phyloP scores from a whole-genome alignment of 2,888 invertebrate genomes.

The Oxytorus armatus region DNA sequence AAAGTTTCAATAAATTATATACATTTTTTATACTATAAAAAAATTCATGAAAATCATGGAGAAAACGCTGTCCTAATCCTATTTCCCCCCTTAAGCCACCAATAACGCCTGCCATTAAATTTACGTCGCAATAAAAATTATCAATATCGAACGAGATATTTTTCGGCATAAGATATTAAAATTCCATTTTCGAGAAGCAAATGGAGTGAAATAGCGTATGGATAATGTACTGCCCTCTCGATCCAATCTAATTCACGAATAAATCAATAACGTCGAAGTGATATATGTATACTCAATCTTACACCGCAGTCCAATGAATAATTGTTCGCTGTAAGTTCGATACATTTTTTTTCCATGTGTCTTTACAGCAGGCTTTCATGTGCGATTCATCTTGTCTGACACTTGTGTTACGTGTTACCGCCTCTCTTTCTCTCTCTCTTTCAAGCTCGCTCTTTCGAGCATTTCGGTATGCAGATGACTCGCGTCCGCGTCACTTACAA shows the following conservation, averaged over 20 bases:
- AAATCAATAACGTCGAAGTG: too few relatives aligned
- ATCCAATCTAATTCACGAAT: too few relatives aligned
- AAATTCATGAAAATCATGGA: too few relatives aligned
- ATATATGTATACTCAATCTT: not conserved
- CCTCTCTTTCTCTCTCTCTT: constrained; percentile 26
- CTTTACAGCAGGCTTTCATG: not conserved
- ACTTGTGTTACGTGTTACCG: not conserved
- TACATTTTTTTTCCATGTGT: too few relatives aligned
- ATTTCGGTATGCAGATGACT: constrained; percentile 73
- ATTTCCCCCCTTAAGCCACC: too few relatives aligned
- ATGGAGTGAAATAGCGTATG: not conserved
- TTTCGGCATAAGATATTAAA: constrained; percentile 1
- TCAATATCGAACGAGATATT: too few relatives aligned
- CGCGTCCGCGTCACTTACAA: constrained; percentile 75
- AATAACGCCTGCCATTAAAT: too few relatives aligned
- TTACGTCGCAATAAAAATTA: too few relatives aligned
- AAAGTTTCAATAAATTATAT: too few relatives aligned
- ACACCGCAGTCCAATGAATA: constrained; percentile 1
- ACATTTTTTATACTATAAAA: too few relatives aligned
- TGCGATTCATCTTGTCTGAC: constrained; percentile 1
- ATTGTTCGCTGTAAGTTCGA: constrained; percentile 14
- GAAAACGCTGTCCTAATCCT: too few relatives aligned
- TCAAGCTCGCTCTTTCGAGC: constrained; percentile 36
- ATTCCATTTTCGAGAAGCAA: not conserved
- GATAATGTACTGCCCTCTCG: too few relatives aligned